Evolutionary conservation across 2,113 vertebrate genomes (phyloP), one percentile per base, ranked within the genome.

Genomic region (Camelus dromedarius): DNA sequence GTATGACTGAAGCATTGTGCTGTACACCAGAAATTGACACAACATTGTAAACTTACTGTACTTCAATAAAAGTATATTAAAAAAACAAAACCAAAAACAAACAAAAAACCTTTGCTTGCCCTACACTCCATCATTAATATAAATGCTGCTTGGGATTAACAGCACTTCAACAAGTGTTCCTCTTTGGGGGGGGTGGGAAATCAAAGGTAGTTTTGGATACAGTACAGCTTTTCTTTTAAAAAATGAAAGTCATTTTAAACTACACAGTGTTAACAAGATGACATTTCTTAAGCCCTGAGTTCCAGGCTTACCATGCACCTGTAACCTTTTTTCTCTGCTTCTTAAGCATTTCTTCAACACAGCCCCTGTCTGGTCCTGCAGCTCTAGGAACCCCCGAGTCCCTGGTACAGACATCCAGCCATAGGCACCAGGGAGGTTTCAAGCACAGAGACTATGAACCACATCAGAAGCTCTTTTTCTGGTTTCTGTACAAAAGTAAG

Each of bases 61-160:
- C 38, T 42, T 42, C 38, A 42, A 42, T 42, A 42, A 42, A 42
- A 42, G 38, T 42, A 42, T 42, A 42, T 42, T 42, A 42, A 42
- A 42, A 42, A 42, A 42, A 42, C 38, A 42, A 42, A 42, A 42
- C 38, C 38, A 42, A 42, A 42, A 42, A 42, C 38, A 42, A 42
- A 42, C 38, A 42, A 42, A 20, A 35, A 15, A 64, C 35, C 1
- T 46, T 8, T 13, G 14, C 24, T 54, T 26, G 8, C 3, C 48
- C 60, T 1, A 1, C 1, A 11, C 32, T 3, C 30, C 13, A 7
- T 58, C 28, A 22, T 46, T 35, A 50, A 46, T 3, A 11, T 4
- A 30, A 66, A 28, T 9, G 5, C 6, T 30, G 6, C 5, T 13
- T 46, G 9, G 58, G 50, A 16, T 48, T 46, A 19, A 26, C 3